A percentile compares a stretch with the other conserved stretches of the same genome.
Conservation (phyloP, 2,113 vertebrate genomes). For the Cynocephalus volans region DNA sequence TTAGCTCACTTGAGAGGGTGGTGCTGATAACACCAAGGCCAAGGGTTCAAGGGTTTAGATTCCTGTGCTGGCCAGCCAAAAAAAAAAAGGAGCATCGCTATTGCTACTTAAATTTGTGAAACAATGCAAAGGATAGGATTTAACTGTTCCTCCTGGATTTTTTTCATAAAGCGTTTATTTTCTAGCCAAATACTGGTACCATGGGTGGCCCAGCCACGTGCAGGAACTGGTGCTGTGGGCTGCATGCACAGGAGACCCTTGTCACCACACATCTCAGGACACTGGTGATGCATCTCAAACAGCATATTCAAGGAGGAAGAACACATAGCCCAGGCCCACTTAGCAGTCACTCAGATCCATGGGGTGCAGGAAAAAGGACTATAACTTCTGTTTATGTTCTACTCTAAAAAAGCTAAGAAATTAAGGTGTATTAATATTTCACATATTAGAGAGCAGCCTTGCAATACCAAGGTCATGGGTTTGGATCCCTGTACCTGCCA, state of each 20-base stretch:
- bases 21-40: no score
- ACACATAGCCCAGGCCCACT: no score
- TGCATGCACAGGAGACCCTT: accelerated
- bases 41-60: no score
- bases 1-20: no score
- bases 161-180: background rate
- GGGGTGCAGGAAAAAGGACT: background rate
- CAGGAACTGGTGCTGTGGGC: background rate
- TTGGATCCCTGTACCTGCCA: no score
- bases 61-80: no score
- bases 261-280: accelerated
- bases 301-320: no score
- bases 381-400: background rate
- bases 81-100: no score
- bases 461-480: no score
- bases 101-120: background rate
- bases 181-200: accelerated
- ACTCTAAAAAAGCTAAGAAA: background rate
- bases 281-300: background rate
- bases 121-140: no score
- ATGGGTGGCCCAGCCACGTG: accelerated
- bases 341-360: background rate
- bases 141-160: no score
- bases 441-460: no score
- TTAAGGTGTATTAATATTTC: background rate